Evolutionary conservation across 2,797 vertebrate species (phyloP).

Genomic region (Ataeniobius toweri): DNA sequence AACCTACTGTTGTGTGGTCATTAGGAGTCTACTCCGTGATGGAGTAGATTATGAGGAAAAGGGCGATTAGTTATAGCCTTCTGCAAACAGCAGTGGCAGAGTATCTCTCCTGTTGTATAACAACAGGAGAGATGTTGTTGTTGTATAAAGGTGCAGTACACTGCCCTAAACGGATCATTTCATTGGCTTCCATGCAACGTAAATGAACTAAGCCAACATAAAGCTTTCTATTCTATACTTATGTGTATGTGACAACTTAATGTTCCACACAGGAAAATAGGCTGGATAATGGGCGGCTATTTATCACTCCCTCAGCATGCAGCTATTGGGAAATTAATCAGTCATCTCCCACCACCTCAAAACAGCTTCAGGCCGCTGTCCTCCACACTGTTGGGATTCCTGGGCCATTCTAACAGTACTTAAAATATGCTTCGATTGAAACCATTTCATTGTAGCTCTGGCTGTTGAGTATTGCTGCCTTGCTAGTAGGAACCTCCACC

Average conservation of each 20-base stretch:
- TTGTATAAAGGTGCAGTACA: conserved; percentile 64
- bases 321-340: conserved; percentile 8
- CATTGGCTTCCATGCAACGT: neutral
- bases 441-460: neutral
- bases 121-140: conserved; percentile 60
- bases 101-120: conserved; percentile 56
- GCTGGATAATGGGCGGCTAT: conserved; percentile 3
- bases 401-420: conserved; percentile 1
- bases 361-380: neutral
- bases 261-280: conserved; percentile 15
- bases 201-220: neutral
- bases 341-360: neutral
- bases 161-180: neutral
- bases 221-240: neutral
- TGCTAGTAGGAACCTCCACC: neutral
- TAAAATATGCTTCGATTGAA: neutral
- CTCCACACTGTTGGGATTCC: conserved; percentile 1
- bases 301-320: conserved; percentile 10
- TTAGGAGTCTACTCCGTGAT: conserved; percentile 52
- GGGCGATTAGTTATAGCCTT: conserved; percentile 59
- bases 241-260: conserved; percentile 2
- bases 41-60: conserved; percentile 58
- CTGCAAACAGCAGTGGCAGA: conserved; percentile 55
- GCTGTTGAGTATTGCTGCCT: neutral
- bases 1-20: conserved; percentile 31